Conservation (phyloP, 2,888 invertebrate species). For the Hedychridium roseum region DNA sequence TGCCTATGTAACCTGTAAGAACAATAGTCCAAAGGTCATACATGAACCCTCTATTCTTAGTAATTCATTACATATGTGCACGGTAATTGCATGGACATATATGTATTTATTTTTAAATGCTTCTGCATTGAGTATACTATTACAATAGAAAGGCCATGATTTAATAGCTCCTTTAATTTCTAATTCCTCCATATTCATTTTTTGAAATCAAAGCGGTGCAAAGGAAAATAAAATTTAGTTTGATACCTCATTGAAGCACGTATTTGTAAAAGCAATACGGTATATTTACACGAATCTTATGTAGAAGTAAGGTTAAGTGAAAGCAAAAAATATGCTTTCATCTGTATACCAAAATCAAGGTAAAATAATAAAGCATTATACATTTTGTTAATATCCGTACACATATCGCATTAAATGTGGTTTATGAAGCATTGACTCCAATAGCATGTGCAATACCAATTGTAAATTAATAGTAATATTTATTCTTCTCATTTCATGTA, state of each 20-base stretch:
- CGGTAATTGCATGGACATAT: too few species aligned
- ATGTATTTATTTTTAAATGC: too few species aligned
- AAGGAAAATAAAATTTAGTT: not conserved
- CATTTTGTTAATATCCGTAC: not conserved
- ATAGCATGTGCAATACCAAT: not conserved
- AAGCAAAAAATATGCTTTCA: too few species aligned
- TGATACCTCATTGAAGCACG: not conserved
- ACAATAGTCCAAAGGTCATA: not conserved
- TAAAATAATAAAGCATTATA: not conserved
- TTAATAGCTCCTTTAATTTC: too few species aligned
- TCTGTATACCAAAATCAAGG: too few species aligned
- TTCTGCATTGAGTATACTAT: too few species aligned
- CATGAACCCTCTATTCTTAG: not conserved
- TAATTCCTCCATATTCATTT: too few species aligned
- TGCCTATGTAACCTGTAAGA: not conserved
- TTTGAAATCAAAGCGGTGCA: not conserved
- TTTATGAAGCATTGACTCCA: not conserved
- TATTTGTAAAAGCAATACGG: not conserved
- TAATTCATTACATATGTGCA: not conserved
- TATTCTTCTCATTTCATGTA: not conserved
- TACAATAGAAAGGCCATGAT: too few species aligned
- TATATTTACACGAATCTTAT: not conserved
- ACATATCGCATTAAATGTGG: not conserved
- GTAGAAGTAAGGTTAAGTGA: not conserved
- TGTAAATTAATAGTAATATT: not conserved